These are phyloP conservation scores for Lypha dubia DNA, from an alignment of 2,888 invertebrate genomes.

Conservation along the genomic window DNA sequence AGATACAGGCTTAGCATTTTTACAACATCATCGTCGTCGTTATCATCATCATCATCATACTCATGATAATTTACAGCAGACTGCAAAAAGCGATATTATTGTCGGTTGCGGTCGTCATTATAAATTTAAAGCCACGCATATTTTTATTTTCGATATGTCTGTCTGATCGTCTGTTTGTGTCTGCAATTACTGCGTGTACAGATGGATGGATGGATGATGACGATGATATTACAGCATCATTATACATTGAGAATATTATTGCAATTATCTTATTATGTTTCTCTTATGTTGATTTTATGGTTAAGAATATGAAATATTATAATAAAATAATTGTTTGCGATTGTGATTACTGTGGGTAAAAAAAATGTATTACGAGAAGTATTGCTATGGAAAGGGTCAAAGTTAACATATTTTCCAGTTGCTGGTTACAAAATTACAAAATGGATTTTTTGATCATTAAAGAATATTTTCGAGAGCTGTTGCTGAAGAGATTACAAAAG, in stretches of 20 bases:
- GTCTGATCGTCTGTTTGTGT: conserved; percentile 5
- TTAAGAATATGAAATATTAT: conserved; percentile 42
- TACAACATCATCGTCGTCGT: conserved; percentile 22
- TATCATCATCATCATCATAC: conserved; percentile 10
- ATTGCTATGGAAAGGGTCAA: conserved; percentile 56
- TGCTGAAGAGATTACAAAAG: no score
- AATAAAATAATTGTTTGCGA: conserved; percentile 53
- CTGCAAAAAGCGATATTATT: conserved; percentile 15
- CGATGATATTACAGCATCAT: conserved; percentile 40
- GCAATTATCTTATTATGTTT: conserved; percentile 63
- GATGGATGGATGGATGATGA: conserved; percentile 13
- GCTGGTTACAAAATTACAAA: neutral
- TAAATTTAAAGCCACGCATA: conserved; percentile 56
- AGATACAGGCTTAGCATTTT: conserved; percentile 41
- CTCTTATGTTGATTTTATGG: conserved; percentile 37
- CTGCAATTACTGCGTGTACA: conserved; percentile 46
- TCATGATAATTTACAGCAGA: conserved; percentile 42
- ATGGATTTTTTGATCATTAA: neutral
- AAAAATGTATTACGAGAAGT: neutral
- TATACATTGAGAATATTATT: conserved; percentile 27
- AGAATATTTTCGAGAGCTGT: no score
- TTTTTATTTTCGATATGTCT: neutral
- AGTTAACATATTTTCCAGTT: conserved; percentile 38
- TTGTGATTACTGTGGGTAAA: conserved; percentile 30
- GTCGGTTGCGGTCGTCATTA: conserved; percentile 43